Evolutionary conservation across 2,797 vertebrate species (phyloP).

Genomic region (Chloroceryle amazona): DNA sequence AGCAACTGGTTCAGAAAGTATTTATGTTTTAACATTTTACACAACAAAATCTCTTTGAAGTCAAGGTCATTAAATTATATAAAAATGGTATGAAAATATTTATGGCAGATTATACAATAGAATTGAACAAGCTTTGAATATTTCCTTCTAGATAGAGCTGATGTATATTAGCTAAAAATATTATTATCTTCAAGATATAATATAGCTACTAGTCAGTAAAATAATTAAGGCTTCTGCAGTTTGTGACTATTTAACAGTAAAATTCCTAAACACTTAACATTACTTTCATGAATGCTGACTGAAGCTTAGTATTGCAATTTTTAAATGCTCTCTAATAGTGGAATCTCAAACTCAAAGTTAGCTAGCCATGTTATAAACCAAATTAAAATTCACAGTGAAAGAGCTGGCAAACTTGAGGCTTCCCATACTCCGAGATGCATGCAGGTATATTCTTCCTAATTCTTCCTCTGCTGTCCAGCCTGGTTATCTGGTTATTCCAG

Average conservation of each 20-base stretch:
- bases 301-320: not conserved
- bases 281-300: not conserved
- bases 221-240: not conserved
- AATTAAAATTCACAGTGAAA: not conserved
- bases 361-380: not conserved
- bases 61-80: not conserved
- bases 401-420: not conserved
- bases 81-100: not conserved
- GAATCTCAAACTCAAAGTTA: not conserved
- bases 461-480: not conserved
- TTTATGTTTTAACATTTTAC: not conserved
- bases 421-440: fast-evolving
- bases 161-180: not conserved
- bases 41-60: not conserved
- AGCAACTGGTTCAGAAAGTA: not conserved
- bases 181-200: not conserved
- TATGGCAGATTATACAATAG: not conserved
- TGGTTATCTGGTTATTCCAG: not conserved
- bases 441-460: not conserved
- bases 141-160: not conserved
- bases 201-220: not conserved
- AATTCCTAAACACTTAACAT: not conserved
- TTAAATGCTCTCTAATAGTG: not conserved
- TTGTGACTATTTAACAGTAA: not conserved
- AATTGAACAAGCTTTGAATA: not conserved